Base-by-base conservation (phyloP, 2,888 invertebrate genomes). In the Ctena decussata region DNA sequence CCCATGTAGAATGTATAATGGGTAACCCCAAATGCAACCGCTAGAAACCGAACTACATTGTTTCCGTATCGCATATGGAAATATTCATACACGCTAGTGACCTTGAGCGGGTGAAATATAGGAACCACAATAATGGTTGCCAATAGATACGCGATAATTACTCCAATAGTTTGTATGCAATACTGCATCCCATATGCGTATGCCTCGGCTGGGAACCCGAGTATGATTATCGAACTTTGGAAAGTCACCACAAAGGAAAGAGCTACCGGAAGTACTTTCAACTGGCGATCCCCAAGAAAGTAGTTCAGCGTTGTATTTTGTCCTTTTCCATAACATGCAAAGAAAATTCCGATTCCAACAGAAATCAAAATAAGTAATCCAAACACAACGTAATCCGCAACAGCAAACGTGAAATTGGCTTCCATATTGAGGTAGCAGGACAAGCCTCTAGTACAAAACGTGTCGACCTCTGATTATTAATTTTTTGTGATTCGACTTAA, bases 181-280 rank as follows among this genome's bases (percentile, higher is more conserved):
- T 32, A 35, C 30, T 65, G 71, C 0, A 78, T 32, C 1, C 84
- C 84, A 57, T 84, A 84, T 18, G 73, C 49, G 37, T 84, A 84
- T 21, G 74, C 70, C 41, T 84, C 84, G 15, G 80, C 84, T 5
- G 84, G 81, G 46, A 53, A 77, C 37, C 84, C 84, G 18, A 84
- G 75, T 21, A 84, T 46, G 18, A 84, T 73, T 15, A 84, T 75
- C 18, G 84, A 84, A 21, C 80, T 80, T 41, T 77, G 77, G 37
- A 77, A 84, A n/a, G 84, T 81, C 32, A 84, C 84, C 6, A 84
- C 75, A 39, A 80, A 69, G 5, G 84, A 84, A 1, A 84, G 44
- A 5, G 77, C 75, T 8, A 84, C 39, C 15, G 84, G 84, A n/a
- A 84, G 39, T 2, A 74, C 35, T n/a, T 73, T 69, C 74, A 80